Percentiles rank a stretch among this genome's conserved stretches.
Conservation (phyloP, 2,888 invertebrate genomes). For the Agriopis aurantiaria region DNA sequence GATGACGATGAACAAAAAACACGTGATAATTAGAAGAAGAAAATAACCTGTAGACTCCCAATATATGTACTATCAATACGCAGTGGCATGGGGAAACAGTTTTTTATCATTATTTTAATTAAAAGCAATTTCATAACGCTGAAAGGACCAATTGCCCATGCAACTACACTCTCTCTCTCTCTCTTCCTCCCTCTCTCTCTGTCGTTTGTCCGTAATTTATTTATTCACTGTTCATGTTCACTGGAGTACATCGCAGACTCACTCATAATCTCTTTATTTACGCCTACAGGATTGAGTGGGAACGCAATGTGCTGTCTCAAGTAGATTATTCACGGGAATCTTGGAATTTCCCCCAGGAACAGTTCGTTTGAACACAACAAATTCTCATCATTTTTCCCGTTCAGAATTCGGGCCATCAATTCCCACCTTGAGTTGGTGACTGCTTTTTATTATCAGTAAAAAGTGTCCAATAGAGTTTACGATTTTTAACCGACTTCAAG, state of each 20-base stretch:
- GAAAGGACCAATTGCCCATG: too few relatives aligned
- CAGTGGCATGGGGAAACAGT: too few relatives aligned
- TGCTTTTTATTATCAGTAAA: constrained; percentile 20
- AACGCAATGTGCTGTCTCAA: constrained; percentile 34
- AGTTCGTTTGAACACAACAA: constrained; percentile 45
- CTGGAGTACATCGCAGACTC: not conserved
- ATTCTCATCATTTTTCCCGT: constrained; percentile 41
- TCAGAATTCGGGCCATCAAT: constrained; percentile 38
- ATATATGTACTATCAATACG: too few relatives aligned
- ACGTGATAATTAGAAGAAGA: too few relatives aligned
- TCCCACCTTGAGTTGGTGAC: constrained; percentile 21
- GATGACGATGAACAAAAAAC: too few relatives aligned
- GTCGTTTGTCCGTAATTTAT: not conserved
- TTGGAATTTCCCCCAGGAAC: constrained; percentile 44
- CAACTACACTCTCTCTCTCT: too few relatives aligned
- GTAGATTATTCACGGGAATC: constrained; percentile 37
- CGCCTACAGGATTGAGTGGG: constrained; percentile 42
- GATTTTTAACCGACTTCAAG: too few relatives aligned
- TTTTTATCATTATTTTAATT: too few relatives aligned
- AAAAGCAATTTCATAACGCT: too few relatives aligned
- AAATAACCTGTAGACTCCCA: too few relatives aligned
- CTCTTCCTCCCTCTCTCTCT: not conserved
- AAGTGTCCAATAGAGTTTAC: constrained; percentile 17
- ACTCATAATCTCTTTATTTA: constrained; percentile 41
- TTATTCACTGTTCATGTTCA: not conserved